Conservation (phyloP, 1,140 invertebrate genomes). For the Homalodisca vitripennis region DNA sequence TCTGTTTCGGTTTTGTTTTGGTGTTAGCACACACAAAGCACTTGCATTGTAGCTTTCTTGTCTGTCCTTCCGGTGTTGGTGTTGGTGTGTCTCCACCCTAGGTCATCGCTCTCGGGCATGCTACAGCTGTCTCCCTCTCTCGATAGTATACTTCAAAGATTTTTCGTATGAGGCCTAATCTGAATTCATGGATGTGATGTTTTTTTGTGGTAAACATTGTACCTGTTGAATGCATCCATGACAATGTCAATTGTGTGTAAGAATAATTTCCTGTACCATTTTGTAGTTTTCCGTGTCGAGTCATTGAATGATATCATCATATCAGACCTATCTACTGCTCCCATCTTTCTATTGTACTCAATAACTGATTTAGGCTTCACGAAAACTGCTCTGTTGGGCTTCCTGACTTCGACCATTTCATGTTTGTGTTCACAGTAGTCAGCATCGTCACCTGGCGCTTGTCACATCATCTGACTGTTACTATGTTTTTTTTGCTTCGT, state of each 20-base stretch:
- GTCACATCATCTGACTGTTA: slow-evolving; percentile 43
- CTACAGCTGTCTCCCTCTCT: neutral
- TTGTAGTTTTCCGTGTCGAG: slow-evolving; percentile 44
- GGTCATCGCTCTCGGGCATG: no score
- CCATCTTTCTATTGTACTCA: slow-evolving; percentile 47
- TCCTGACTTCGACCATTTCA: slow-evolving; percentile 32
- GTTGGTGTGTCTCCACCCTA: no score
- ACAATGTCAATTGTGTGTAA: slow-evolving; percentile 42
- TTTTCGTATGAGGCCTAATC: neutral
- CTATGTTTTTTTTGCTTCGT: slow-evolving; percentile 37
- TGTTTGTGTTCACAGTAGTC: slow-evolving; percentile 39
- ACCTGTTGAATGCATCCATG: neutral
- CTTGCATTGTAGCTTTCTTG: no score
- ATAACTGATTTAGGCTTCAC: slow-evolving; percentile 45
- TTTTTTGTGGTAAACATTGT: neutral
- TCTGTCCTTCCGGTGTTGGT: no score
- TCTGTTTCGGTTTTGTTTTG: no score
- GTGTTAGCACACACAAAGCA: no score
- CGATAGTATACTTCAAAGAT: neutral
- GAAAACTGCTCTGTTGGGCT: slow-evolving; percentile 36
- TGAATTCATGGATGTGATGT: neutral
- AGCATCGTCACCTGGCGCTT: slow-evolving; percentile 43
- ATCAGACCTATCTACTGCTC: slow-evolving; percentile 44
- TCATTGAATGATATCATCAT: slow-evolving; percentile 43
- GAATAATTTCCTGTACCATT: slow-evolving; percentile 47